Evolutionary conservation across 2,113 vertebrate species (phyloP), one percentile per base, ranked within the genome.

Genomic region (Hemiscyllium ocellatum): DNA sequence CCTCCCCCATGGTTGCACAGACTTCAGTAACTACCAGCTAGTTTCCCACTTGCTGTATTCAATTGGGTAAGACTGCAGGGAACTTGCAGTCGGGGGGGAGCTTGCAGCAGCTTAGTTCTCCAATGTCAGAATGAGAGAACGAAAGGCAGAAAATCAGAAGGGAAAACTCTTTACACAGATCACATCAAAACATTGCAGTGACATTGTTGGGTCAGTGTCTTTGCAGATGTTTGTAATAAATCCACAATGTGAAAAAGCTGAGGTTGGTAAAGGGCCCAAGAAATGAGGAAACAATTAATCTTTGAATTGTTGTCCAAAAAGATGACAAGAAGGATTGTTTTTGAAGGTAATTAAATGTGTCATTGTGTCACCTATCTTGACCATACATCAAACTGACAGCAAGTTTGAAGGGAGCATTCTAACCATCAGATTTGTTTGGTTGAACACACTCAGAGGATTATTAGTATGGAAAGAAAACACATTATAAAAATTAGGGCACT

Each of bases 161-260:
- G 89, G 37, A 68, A 90, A 93, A n/a, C 56, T 61, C 33, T 68
- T 65, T 37, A n/a, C n/a, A 68, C 56, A 93, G 89, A 93, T 93
- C 61, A 68, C 89, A 93, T 93, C 61, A 93, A 93, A 68, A 93
- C n/a, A 93, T 66, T 33, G 8, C 61, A 66, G 89, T n/a, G n/a
- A 93, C 61, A 3, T 93, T 66, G n/a, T 66, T 61, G 20, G 61
- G 89, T 65, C 89, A 66, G 89, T 61, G 20, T 93, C 89, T 93
- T 93, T 68, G 19, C 89, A 93, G 89, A 93, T 93, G 89, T 93
- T 93, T 93, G 61, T 93, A 66, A 93, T 93, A 93, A 93, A 93
- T 66, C 61, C 61, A 93, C 33, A 20, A 61, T 93, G 66, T 93
- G 89, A 93, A 93, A 93, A 61, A 66, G 61, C 33, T 65, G 33